Evolutionary conservation across 92 coral and sea anemone genomes (phyloP), one percentile per base, ranked within the genome.

Genomic region (Epizoanthus scotinus): DNA sequence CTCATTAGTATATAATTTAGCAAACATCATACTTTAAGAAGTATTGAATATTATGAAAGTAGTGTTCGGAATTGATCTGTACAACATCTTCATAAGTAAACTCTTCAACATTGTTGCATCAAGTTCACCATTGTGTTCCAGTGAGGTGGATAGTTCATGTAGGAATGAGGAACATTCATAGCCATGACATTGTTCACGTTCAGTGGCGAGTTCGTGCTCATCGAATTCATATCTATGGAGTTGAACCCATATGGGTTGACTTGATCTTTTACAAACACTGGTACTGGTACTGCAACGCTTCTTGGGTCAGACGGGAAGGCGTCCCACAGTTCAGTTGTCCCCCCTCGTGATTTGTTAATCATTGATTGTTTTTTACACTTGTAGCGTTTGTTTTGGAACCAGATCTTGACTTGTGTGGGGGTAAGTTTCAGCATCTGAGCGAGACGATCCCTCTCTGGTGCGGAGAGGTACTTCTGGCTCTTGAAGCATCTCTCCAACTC

Each of bases 341-440:
- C 94, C 58, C 88, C 92, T 34, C 99, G 88, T 70, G 92, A 91
- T 89, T 96, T 96, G 91, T 84, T 89, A 69, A 91, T 98, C 81
- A 96, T 81, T n/a, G 99, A 90, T 77, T 96, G 98, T 81, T 96
- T 96, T 87, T 96, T 96, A 83, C 94, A 91, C 81, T 96, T 96
- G 86, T 96, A 96, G 67, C 99, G 92, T 89, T 96, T 96, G 82
- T 96, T 96, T 88, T 96, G 99, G 78, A 96, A 96, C 99, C 99
- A 96, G 74, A 96, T 96, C 92, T 96, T 96, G 67, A 96, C 99
- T 84, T 96, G 99, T 80, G 94, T 96, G 75, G 99, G 94, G 56
- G 99, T 93, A 19, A 96, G 89, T 81, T 94, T 89, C 18, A 96
- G 92, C 89, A 92, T 84, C 57, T 91, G 93, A 29, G 99, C 98